Base-by-base conservation (phyloP, 2,797 vertebrate genomes). In the Acipenser transmontanus region DNA sequence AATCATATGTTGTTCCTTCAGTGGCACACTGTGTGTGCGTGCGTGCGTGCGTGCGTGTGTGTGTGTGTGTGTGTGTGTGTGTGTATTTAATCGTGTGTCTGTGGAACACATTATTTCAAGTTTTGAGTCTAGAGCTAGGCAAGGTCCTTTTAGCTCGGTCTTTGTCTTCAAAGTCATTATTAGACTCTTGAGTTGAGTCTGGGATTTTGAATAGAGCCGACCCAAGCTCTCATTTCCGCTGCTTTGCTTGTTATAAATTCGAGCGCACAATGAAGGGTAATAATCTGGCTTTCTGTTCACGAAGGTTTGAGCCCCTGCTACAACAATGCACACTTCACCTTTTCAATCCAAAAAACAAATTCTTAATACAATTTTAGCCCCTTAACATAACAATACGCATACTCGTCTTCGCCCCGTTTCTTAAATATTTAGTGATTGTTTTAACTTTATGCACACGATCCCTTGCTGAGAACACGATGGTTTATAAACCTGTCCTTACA, bases 141-240 rank as follows among this genome's bases (percentile, higher is more conserved):
- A 57, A 57, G 12, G 8, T 57, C 14, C 12, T 11, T n/a, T 57
- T 57, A 11, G 12, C 12, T 6, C 12, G 12, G 7, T 6, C 47
- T 59, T 60, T 12, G 13, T 50, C 6, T n/a, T 49, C 54, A 12
- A 17, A 59, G 47, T 64, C 65, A 17, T 63, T 60, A 64, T 60
- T 17, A 59, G 62, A 11, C 49, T n/a, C 62, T 59, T 17, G 50
- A 64, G 48, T 63, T 7, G 51, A 50, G 59, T 12, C 63, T 51
- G 17, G 47, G 68, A 61, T 57, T 64, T n/a, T 69, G 48, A 69
- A 69, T 60, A 12, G 63, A 49, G 14, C 49, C 47, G 12, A 10
- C 9, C 60, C 13, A 7, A 10, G 60, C 8, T 61, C 60, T 56
- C 20, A 20, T 20, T 49, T 52, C 62, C 54, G 54, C 48, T 49